Base-by-base conservation (phyloP, 2,888 invertebrate genomes). In the Alloplasta piceator region DNA sequence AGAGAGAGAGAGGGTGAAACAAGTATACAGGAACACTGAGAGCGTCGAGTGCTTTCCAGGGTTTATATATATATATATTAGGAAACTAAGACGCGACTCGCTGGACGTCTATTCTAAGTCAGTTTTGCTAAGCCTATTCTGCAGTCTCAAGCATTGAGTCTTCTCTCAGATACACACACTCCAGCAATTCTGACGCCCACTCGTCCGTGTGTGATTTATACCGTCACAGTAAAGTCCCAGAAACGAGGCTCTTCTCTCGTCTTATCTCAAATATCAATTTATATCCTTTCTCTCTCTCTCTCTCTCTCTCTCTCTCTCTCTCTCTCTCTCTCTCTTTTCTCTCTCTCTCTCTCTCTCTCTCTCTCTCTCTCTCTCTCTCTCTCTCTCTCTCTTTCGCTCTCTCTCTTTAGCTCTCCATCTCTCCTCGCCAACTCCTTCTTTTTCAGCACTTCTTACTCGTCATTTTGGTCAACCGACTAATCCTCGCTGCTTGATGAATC, bases 401-500 rank as follows among this genome's bases (percentile, higher is more conserved):
- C n/a, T 46, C 26, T 41, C 36, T 52, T 72, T 39, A 36, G 12
- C 63, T 72, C 72, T 72, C 72, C 38, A 56, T 64, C 14, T 46
- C 36, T 43, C 38, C 58, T 66, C 26, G 26, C 26, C 26, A 26
- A 26, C 26, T 26, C 3, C 1, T 26, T 26, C 26, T 26, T 26
- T 26, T 26, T 26, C 26, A 26, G 3, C 26, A 26, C 26, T 26
- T 26, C 26, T 2, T 26, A 26, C 26, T 26, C 26, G 26, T 2
- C 26, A 26, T 26, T 26, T 39, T 9, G 56, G 66, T 66, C 39
- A 66, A 74, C 55, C 74, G 61, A 38, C 66, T 74, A 58, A 58
- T 50, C 74, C 46, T 58, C 48, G 48, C 50, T 39, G n/a, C 16
- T 48, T 74, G 58, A 66, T 74, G 46, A 74, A 74, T 74, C 26